Base-by-base conservation (phyloP, 2,797 vertebrate genomes). In the Hoplostethus atlanticus region DNA sequence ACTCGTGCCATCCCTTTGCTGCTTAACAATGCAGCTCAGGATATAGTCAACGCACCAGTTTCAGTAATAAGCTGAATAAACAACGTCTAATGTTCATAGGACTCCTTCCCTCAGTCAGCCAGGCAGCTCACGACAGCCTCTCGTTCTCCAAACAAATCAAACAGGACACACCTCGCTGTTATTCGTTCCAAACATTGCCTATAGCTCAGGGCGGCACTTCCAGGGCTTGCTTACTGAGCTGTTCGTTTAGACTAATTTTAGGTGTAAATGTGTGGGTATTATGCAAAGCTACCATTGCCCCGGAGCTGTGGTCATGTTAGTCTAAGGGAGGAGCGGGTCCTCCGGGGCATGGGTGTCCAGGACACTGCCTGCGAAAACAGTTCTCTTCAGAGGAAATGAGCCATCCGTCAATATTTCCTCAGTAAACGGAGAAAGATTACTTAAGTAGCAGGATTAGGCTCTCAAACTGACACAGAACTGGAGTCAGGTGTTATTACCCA, bases 351-450 rank as follows among this genome's bases (percentile, higher is more conserved):
- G 13, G 47, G 76, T 72, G 82, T 91, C 83, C 80, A 88, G 83
- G 87, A 90, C 81, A 67, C 81, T 79, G 76, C 68, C 79, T 83
- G 79, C 17, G 50, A 87, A 88, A 90, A 86, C 79, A 85, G 63
- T 75, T 67, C 72, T 87, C 83, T 86, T 87, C 63, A 70, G 85
- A 84, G 85, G 85, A 93, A 92, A 90, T 90, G 72, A 90, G 62
- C 83, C 84, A 86, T 90, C 80, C 76, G 81, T 91, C 89, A 91
- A 89, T 90, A 89, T 91, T 89, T 88, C 75, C 82, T 88, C 76
- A 87, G 64, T 86, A 87, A 92, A 90, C 89, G 83, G 80, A 90
- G 86, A 83, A 75, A 88, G 81, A 87, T 84, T 74, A 76, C 66
- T 88, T 80, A 69, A 90, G 81, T 65, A 79, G 81, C 65, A 47